Conservation (phyloP, 2,888 invertebrate species). For the Lydus trimaculatus region DNA sequence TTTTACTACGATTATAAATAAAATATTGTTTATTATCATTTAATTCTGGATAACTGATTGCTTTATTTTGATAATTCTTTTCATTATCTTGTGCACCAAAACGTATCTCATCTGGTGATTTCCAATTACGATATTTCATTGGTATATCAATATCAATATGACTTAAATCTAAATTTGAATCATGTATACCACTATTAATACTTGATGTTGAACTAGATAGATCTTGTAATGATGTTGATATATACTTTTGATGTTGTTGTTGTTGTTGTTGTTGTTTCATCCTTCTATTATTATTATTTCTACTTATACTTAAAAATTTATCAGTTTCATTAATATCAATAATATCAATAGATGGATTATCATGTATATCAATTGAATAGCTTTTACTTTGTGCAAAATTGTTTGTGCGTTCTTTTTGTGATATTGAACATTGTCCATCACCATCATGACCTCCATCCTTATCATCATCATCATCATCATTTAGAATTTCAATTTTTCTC, state of each 20-base stretch:
- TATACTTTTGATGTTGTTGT: too few relatives aligned
- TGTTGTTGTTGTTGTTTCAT: conserved; percentile 47
- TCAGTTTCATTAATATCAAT: conserved; percentile 48
- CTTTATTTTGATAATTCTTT: conserved; percentile 69
- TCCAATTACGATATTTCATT: conserved; percentile 67
- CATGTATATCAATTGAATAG: conserved; percentile 54
- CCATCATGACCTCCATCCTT: too few relatives aligned
- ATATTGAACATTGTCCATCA: conserved; percentile 31
- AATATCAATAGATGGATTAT: conserved; percentile 45
- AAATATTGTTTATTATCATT: conserved; percentile 41
- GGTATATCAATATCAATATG: conserved; percentile 52
- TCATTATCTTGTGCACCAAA: conserved; percentile 66
- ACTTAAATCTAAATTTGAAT: conserved; percentile 58
- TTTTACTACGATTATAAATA: conserved; percentile 46
- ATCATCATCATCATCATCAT: conserved; percentile 19
- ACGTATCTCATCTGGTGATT: conserved; percentile 73
- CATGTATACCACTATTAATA: conserved; percentile 56
- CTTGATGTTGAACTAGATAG: conserved; percentile 59
- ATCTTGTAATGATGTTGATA: conserved; percentile 56
- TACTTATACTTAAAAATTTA: conserved; percentile 51
- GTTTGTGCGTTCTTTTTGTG: conserved; percentile 45
- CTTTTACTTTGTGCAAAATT: conserved; percentile 55
- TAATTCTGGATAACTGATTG: conserved; percentile 54
- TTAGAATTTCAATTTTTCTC: conserved; percentile 42
- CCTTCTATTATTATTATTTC: conserved; percentile 35